Base-by-base conservation (phyloP, 2,113 vertebrate genomes). In the Hemichromis elongatus region DNA sequence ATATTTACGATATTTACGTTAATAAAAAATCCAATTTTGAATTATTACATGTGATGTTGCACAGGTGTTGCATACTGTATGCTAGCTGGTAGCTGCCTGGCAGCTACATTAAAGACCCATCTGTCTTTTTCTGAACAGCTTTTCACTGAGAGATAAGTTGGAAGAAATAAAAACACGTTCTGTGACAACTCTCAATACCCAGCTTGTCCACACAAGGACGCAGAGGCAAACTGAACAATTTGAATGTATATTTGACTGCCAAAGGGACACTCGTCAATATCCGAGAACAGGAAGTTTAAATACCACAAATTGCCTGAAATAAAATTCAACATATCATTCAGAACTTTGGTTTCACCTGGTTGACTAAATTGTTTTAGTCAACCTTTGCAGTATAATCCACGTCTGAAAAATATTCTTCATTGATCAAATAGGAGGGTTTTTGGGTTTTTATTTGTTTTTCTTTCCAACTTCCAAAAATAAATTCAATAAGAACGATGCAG, bases 201-300 rank as follows among this genome's bases (percentile, higher is more conserved):
- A 66, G 28, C 80, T 75, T 77, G 53, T 53, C 42, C 42, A 77
- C 9, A 4, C 37, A 10, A 10, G 55, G 53, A 77, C 7, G 12
- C 45, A 56, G 50, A 73, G 33, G 83, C 26, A 82, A 82, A 85
- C 70, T 75, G 21, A 30, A 14, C 19, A 0, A 91, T 92, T 92
- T 90, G 84, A 88, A 86, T 91, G 81, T 13, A 57, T 61, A 91
- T 92, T 92, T 92, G 88, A 91, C 86, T 92, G 26, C 45, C 91
- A 91, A 92, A 91, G 11, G 12, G 10, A 80, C 52, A 5, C n/a
- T 66, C 52, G 19, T 37, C 47, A 26, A 89, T 35, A 14, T 59
- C 4, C 45, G 28, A 63, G 37, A 40, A 42, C 1, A 11, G 28
- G 7, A 78, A 33, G 14, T 8, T 66, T 52, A 66, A 56, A 63